Evolutionary conservation across 1,140 invertebrate species (phyloP), one percentile per base, ranked within the genome.

Genomic region (Aethina tumida): DNA sequence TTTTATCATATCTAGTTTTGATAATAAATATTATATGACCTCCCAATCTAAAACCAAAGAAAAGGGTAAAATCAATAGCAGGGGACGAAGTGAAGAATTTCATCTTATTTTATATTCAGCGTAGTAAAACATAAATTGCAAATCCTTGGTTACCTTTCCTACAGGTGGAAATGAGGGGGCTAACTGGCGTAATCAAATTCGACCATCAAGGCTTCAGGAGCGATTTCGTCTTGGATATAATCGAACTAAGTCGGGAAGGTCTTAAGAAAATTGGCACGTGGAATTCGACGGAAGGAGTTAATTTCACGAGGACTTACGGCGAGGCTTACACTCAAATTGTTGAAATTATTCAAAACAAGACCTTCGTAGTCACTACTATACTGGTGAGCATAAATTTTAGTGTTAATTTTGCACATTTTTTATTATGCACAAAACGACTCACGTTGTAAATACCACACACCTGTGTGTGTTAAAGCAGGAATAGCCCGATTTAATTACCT

Each of bases 181-280:
- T 96, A 45, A 95, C 91, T 1, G 91, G 92, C 21, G 78, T 84
- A 9, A 91, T 97, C 44, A 89, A 91, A 61, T 96, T 97, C 60
- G 89, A 95, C 66, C 84, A 92, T 58, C 81, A 91, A 67, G 91
- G 92, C 19, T 92, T 90, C 60, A 70, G 93, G 39, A 84, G 84
- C 1, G 86, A 95, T 63, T 93, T 95, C 55, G 76, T 82, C 44
- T 67, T 97, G 25, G 87, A 92, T 56, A 85, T 96, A 42, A 80
- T 94, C 20, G 89, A 95, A 59, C 67, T 96, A 21, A 83, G 74
- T 16, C 79, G 85, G 50, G 77, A 80, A 20, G 85, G 84, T 0
- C 63, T 89, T 26, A 74, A 77, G 42, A 84, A 88, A 61, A 84
- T 92, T 28, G 89, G 90, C 10, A 81, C 76, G 10, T 95, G 90